These are phyloP conservation scores for Sebastes schlegelii DNA, from an alignment of 2,113 vertebrate species.

Conservation along the genomic window DNA sequence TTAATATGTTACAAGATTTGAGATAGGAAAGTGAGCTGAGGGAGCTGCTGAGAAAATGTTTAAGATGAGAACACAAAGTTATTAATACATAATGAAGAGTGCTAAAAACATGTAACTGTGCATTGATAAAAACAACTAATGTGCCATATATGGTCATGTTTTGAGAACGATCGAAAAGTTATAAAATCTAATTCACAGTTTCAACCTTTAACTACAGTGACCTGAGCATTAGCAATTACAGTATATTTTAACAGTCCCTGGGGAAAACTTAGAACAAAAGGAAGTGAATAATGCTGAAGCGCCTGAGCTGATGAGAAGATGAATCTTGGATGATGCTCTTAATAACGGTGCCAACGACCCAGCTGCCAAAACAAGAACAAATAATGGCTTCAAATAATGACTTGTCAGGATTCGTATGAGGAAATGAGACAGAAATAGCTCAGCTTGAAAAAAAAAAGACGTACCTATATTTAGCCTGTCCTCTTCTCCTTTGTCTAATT, in stretches of 20 bases:
- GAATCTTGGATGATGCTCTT: constrained; percentile 55
- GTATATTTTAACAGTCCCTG: not conserved
- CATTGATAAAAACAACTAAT: not conserved
- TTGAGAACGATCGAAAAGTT: not conserved
- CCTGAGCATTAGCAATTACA: constrained; percentile 3
- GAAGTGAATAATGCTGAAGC: constrained; percentile 28
- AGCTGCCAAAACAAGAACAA: constrained; percentile 69
- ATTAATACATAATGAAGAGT: not conserved
- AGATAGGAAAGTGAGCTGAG: not conserved
- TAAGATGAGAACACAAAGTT: not conserved
- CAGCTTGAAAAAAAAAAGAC: constrained; percentile 9
- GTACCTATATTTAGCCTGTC: constrained; percentile 70
- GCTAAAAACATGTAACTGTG: not conserved
- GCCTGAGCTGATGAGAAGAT: constrained; percentile 37
- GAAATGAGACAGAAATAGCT: constrained; percentile 71
- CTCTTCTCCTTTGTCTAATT: constrained; percentile 70
- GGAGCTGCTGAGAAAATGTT: not conserved
- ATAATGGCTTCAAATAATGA: constrained; percentile 71
- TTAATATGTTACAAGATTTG: not conserved
- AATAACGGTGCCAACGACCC: constrained; percentile 48
- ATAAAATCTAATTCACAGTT: not conserved
- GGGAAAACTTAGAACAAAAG: constrained; percentile 21
- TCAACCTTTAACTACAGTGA: not conserved
- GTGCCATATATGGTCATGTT: not conserved
- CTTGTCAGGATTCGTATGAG: constrained; percentile 66